Conservation (phyloP, 1,140 invertebrate species). For the Formica exsecta region DNA sequence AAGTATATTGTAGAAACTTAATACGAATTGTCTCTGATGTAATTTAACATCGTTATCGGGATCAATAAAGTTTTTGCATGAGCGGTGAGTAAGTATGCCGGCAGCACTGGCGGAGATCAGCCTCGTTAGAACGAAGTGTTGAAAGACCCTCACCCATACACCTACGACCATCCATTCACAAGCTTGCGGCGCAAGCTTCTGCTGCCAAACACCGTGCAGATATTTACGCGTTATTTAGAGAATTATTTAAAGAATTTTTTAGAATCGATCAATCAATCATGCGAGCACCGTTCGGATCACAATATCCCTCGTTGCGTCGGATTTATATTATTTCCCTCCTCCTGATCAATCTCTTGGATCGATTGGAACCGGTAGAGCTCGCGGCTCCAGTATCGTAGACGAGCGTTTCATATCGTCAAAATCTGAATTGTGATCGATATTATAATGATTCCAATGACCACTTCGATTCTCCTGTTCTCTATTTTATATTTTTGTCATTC, state of each 20-base stretch:
- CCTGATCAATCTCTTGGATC: not conserved
- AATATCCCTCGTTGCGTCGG: not conserved
- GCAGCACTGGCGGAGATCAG: slow-evolving; percentile 15
- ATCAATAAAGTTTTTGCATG: slow-evolving; percentile 34
- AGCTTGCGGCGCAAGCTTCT: slow-evolving; percentile 10
- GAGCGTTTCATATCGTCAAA: not conserved
- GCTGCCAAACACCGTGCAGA: not conserved
- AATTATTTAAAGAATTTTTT: not conserved
- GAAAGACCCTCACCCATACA: not conserved
- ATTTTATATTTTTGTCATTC: not conserved
- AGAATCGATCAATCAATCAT: not conserved
- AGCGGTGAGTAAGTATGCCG: not conserved
- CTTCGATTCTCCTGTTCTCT: not conserved
- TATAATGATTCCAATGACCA: not conserved
- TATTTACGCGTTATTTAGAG: slow-evolving; percentile 8
- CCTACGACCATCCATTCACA: not conserved
- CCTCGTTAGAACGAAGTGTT: not conserved
- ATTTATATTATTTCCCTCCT: not conserved
- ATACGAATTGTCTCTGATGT: slow-evolving; percentile 62
- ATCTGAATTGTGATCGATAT: not conserved
- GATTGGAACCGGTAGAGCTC: not conserved
- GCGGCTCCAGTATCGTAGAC: not conserved
- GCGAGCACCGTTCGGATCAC: not conserved
- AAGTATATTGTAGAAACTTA: slow-evolving; percentile 82
- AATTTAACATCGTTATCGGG: slow-evolving; percentile 34